Percentiles rank a stretch among this genome's conserved stretches.
phyloP scores from a whole-genome alignment of 2,888 invertebrate species.

The Drosophila phalerata region DNA sequence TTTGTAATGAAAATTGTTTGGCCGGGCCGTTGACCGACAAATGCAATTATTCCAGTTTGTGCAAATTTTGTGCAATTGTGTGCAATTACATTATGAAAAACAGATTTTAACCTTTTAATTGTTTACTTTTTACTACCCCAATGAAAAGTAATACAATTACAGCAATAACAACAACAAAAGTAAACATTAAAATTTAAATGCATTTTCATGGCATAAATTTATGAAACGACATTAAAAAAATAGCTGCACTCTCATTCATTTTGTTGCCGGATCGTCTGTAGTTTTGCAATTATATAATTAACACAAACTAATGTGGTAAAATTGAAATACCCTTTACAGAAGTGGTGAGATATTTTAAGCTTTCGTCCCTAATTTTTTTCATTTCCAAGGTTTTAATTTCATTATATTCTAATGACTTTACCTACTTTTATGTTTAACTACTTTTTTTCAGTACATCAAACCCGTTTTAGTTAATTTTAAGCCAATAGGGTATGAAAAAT shows the following conservation, averaged over 20 bases:
- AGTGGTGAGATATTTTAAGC: background rate
- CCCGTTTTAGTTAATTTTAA: background rate
- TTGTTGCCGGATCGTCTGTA: constrained; percentile 7
- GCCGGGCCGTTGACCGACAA: constrained; percentile 39
- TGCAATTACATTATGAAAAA: constrained; percentile 66
- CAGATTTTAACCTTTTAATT: constrained; percentile 55
- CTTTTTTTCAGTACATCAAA: too few species aligned
- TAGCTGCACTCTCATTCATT: constrained; percentile 18
- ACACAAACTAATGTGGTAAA: background rate
- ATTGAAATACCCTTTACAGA: background rate
- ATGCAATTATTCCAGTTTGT: constrained; percentile 68
- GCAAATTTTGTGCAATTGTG: constrained; percentile 56
- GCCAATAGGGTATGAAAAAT: background rate
- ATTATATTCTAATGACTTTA: too few species aligned
- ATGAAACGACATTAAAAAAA: constrained; percentile 17
- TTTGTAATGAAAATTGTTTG: constrained; percentile 60
- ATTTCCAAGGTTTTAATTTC: too few species aligned
- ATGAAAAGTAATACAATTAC: constrained; percentile 13
- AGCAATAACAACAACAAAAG: constrained; percentile 3
- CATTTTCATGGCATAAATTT: constrained; percentile 23
- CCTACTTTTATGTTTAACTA: too few species aligned
- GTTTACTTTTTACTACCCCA: constrained; percentile 19
- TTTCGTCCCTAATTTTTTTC: background rate
- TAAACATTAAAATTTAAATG: constrained; percentile 18
- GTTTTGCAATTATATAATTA: constrained; percentile 7